Evolutionary conservation across 2,113 vertebrate species (phyloP).

Genomic region (Notothenia rossii): DNA sequence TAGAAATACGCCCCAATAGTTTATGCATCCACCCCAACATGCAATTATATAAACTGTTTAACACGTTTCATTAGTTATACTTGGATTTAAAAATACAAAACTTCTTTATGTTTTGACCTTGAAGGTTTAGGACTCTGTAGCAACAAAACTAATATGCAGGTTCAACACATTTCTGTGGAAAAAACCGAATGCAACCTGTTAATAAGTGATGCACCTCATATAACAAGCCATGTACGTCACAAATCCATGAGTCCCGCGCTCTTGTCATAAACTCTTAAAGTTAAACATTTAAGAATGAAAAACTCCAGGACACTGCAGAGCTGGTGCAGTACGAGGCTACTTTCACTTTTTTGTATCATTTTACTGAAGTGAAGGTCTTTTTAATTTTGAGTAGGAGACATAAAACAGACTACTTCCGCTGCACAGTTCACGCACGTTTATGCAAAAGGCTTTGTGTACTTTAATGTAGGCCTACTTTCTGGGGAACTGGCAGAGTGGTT

Average conservation of each 20-base stretch:
- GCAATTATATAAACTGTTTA: not conserved
- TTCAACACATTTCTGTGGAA: not conserved
- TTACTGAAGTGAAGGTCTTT: constrained; percentile 11
- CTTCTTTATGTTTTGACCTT: not conserved
- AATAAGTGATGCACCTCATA: constrained; percentile 34
- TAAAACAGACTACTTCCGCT: constrained; percentile 43
- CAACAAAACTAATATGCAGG: not conserved
- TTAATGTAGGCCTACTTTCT: constrained; percentile 31
- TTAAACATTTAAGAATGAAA: constrained; percentile 55
- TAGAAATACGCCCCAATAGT: constrained; percentile 4
- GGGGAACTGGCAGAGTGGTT: constrained; percentile 44
- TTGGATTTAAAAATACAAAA: not conserved
- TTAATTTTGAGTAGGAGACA: constrained; percentile 36
- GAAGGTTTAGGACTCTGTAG: not conserved
- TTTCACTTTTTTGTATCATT: not conserved
- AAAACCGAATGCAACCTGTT: constrained; percentile 23
- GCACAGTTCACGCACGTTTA: constrained; percentile 14
- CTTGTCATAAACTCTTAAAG: constrained; percentile 31
- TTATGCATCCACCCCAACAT: not conserved
- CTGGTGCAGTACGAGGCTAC: not conserved
- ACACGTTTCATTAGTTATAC: not conserved
- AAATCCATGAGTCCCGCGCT: not conserved
- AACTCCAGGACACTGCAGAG: constrained; percentile 24
- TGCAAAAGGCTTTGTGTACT: constrained; percentile 38
- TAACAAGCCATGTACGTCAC: constrained; percentile 1